phyloP scores from a whole-genome alignment of 2,797 vertebrate genomes.

The Gallinago solitaria region DNA sequence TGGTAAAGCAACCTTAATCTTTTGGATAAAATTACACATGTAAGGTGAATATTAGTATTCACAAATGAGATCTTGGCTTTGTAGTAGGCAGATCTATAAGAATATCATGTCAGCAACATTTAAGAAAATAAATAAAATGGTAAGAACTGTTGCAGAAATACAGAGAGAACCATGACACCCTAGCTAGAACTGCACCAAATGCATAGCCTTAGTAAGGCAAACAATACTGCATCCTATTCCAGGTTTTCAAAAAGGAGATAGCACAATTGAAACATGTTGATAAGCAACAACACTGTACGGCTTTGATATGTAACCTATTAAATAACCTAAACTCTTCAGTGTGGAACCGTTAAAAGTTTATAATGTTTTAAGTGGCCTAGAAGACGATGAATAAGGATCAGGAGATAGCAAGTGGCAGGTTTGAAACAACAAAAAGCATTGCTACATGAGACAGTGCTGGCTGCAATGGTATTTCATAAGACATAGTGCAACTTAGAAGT shows the following conservation, averaged over 20 bases:
- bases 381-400: neutral
- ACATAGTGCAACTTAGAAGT: neutral
- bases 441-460: neutral
- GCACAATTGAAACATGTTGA: neutral
- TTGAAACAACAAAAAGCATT: neutral
- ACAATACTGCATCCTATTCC: neutral
- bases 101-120: neutral
- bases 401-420: neutral
- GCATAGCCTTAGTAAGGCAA: neutral
- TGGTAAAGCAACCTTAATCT: neutral
- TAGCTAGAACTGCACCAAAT: neutral
- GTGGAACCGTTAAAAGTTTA: neutral
- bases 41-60: fast-evolving
- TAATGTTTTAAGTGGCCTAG: neutral
- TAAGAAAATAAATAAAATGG: neutral
- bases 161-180: fast-evolving
- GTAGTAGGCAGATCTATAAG: neutral
- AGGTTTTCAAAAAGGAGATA: neutral
- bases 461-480: fast-evolving
- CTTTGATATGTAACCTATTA: neutral
- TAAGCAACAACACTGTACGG: neutral
- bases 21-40: neutral
- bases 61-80: neutral
- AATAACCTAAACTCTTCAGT: neutral
- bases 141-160: neutral